Base-by-base conservation (phyloP, 1,140 invertebrate genomes). In the Drosophila rhopaloa region DNA sequence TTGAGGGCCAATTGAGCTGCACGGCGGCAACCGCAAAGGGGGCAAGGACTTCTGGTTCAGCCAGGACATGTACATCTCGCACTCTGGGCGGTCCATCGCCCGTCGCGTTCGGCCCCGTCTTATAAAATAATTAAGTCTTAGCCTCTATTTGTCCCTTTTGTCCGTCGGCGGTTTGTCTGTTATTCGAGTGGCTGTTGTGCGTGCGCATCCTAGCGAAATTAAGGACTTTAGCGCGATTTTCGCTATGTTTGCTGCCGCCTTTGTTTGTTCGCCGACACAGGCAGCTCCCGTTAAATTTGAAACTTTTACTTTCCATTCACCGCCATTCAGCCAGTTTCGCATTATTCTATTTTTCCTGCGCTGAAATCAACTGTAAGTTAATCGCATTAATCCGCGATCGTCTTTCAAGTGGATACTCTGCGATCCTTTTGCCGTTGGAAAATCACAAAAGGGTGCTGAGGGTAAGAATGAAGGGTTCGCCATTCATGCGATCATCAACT, bases 81-180 rank as follows among this genome's bases (percentile, higher is more conserved):
- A 54, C 84, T 51, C 77, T 81, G 80, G 84, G 84, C 84, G 84
- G 84, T 89, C 56, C 58, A n/a, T 59, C 82, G 58, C 80, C 85
- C 74, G 82, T 70, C 62, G 76, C 40, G 84, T 51, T 58, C 54
- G 53, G 54, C 48, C 55, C 53, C 58, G 73, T 82, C 84, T 89
- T 89, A 89, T 89, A 89, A 89, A 89, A 89, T 89, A 89, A 89
- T 89, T 89, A 89, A 83, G 84, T 84, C 77, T 78, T 83, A 68
- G 84, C 74, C 66, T 40, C 76, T 66, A 72, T 71, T 82, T 71
- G 73, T 66, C 63, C 56, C 70, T 24, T 79, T 73, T 89, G 65
- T 81, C 58, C 78, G 81, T 67, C 81, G 74, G 67, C 66, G 76
- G 67, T 71, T 68, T 74, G 76, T 81, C 61, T 82, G 83, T 79